Evolutionary conservation across 2,113 vertebrate genomes (phyloP).

Genomic region (Tachuris rubrigastra): DNA sequence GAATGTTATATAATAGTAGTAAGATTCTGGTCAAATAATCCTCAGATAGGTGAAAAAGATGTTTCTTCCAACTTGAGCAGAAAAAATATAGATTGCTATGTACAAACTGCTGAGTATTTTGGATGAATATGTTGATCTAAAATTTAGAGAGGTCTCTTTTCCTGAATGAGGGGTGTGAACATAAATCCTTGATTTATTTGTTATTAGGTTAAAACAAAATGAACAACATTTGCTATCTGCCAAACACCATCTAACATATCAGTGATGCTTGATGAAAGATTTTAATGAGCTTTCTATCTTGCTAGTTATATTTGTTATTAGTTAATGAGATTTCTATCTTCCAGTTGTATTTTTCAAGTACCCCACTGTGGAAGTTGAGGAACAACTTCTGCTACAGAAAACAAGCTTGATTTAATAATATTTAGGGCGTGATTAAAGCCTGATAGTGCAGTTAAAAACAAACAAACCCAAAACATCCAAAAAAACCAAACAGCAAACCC

Average conservation of each 20-base stretch:
- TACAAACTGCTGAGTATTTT: neutral
- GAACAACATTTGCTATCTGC: neutral
- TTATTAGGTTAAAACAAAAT: neutral
- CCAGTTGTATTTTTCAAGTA: neutral
- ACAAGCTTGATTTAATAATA: neutral
- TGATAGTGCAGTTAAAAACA: neutral
- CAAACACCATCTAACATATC: neutral
- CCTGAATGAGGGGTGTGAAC: neutral
- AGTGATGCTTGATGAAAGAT: neutral
- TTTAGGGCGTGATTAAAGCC: neutral
- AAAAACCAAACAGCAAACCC: neutral
- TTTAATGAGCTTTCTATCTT: neutral
- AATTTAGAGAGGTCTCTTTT: neutral
- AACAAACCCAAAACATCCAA: neutral
- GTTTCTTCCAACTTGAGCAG: neutral
- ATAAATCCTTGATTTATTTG: neutral
- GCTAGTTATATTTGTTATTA: too few species aligned
- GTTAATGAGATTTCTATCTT: neutral
- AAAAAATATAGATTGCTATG: neutral
- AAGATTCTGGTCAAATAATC: neutral
- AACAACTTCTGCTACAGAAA: neutral
- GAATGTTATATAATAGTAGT: neutral
- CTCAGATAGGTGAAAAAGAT: neutral
- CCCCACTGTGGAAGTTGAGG: neutral
- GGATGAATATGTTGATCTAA: neutral